These are phyloP conservation scores for Hipposideros armiger DNA, from an alignment of 2,113 vertebrate genomes.

Conservation along the genomic window DNA sequence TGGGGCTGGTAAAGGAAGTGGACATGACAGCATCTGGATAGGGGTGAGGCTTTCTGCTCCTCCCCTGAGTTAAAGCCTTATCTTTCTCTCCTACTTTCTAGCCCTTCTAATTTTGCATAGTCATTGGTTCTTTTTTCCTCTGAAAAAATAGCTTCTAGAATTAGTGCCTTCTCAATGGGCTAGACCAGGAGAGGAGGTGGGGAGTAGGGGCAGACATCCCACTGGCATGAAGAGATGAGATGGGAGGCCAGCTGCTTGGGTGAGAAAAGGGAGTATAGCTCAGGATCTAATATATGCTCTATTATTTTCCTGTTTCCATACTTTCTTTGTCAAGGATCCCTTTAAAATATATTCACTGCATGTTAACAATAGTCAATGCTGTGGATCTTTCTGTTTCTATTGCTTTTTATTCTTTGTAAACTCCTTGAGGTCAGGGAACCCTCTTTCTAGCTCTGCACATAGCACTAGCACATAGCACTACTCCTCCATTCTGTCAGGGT, in stretches of 20 bases:
- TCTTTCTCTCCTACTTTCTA: slow-evolving; percentile 15
- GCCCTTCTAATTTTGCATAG: not conserved
- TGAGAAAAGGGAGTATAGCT: not conserved
- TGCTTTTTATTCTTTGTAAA: not conserved
- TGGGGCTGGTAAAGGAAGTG: slow-evolving; percentile 33
- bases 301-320: not conserved
- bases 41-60: not conserved
- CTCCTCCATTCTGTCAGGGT: not conserved
- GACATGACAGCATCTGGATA: not conserved
- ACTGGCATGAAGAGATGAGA: not conserved
- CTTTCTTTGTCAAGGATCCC: not conserved
- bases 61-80: not conserved
- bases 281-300: not conserved
- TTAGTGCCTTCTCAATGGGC: not conserved
- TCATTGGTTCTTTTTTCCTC: not conserved
- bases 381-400: not conserved
- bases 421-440: not conserved
- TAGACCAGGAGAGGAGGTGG: not conserved
- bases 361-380: not conserved
- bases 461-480: not conserved
- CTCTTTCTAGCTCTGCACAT: not conserved
- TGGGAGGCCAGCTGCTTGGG: not conserved
- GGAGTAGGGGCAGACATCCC: not conserved
- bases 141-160: not conserved
- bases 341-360: not conserved